These are phyloP conservation scores for Tenthredo distinguenda DNA, from an alignment of 2,888 invertebrate genomes.

Conservation along the genomic window DNA sequence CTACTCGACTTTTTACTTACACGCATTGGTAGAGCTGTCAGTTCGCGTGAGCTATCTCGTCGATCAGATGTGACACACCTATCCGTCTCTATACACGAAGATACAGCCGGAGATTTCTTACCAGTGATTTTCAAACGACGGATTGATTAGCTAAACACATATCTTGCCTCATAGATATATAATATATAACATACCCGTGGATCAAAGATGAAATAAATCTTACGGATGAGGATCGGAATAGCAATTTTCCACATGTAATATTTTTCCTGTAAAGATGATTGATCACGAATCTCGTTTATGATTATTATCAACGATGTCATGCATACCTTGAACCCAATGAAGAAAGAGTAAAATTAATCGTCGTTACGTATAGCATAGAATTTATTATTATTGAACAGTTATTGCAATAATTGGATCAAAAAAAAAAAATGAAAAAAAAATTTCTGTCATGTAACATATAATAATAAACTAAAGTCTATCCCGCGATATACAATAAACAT, in stretches of 20 bases:
- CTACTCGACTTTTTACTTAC: neutral
- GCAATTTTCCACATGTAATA: too few species aligned
- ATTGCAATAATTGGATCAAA: constrained; percentile 24
- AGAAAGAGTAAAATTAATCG: neutral
- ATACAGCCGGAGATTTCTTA: neutral
- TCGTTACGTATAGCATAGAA: neutral
- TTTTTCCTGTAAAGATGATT: neutral
- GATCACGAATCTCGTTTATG: neutral
- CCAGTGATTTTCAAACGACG: constrained; percentile 1
- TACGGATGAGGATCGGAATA: too few species aligned
- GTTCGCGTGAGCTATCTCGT: constrained; percentile 13
- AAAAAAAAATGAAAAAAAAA: too few species aligned
- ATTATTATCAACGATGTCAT: neutral
- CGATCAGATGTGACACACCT: constrained; percentile 40
- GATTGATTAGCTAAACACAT: neutral
- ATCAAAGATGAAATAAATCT: neutral
- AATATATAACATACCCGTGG: neutral
- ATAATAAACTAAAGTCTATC: neutral
- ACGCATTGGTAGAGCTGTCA: constrained; percentile 34
- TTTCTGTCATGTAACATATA: neutral
- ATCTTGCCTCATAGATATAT: neutral
- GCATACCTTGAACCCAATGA: neutral
- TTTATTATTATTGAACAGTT: constrained; percentile 8
- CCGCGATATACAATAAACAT: neutral
- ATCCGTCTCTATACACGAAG: constrained; percentile 6